These are phyloP conservation scores for Oreortyx pictus DNA, from an alignment of 2,797 vertebrate species.

Conservation along the genomic window DNA sequence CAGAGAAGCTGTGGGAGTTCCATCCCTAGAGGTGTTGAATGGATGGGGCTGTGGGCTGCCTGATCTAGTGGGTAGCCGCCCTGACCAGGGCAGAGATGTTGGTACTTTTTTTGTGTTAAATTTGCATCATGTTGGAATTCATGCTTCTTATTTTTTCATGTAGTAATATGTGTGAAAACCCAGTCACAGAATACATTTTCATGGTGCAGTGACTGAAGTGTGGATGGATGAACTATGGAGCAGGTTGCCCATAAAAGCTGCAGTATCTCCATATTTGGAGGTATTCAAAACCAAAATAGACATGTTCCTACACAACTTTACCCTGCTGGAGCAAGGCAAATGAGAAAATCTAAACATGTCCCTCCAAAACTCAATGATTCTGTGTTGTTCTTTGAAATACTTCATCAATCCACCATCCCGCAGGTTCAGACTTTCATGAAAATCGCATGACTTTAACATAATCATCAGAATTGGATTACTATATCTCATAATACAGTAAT, in stretches of 20 bases:
- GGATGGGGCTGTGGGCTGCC: too few species aligned
- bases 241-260: not conserved
- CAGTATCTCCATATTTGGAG: not conserved
- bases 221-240: not conserved
- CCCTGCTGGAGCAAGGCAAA: not conserved
- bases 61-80: too few species aligned
- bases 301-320: not conserved
- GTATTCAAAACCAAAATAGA: not conserved
- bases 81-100: too few species aligned
- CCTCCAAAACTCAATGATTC: not conserved
- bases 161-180: not conserved
- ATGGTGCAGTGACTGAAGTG: not conserved
- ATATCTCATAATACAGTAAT: not conserved
- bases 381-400: not conserved
- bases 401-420: too few species aligned
- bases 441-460: not conserved
- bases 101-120: not conserved
- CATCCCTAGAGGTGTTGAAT: too few species aligned
- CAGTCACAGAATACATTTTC: not conserved
- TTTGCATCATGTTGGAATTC: not conserved
- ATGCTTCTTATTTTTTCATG: not conserved
- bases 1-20: too few species aligned
- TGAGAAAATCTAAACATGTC: not conserved
- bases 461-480: not conserved
- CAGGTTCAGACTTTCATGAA: not conserved